Evolutionary conservation across 2,888 invertebrate species (phyloP), one percentile per base, ranked within the genome.

Genomic region (Phyllotreta cruciferae): DNA sequence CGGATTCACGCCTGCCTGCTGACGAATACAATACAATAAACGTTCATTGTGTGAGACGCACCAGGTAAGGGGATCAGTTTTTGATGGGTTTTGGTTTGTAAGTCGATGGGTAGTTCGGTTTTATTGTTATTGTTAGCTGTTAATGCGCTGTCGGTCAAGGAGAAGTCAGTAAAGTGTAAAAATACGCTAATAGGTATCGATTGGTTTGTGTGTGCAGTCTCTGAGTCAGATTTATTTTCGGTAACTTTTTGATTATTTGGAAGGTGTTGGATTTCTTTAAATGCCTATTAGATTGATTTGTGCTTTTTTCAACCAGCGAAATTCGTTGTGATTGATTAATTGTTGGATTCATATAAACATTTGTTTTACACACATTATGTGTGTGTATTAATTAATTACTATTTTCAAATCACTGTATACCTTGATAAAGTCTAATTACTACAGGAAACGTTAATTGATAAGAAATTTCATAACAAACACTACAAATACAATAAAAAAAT

Each of bases 211-310:
- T 41, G 10, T 52, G 37, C 36, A 52, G 35, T 24, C 4, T 11
- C 35, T 60, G 52, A 52, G 52, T 60, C 60, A 60, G 60, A 52
- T 38, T 47, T 60, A 60, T 60, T 60, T 60, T 60, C 24, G 24
- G 60, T 53, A 13, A 41, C 34, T 4, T 57, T 49, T 50, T 50
- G 24, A 56, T 47, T 38, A 11, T 49, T 49, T 34, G 24, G 35
- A 35, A 41, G 38, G 57, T 57, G 11, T 57, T 39, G 41, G n/a
- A n/a, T 39, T 49, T 57, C 47, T 57, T 35, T 13, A 2, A 49
- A 38, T 11, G 53, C 10, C 14, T 24, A 49, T n/a, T 1, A 35
- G 1, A 13, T 49, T 49, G 13, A 42, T 55, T 14, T 47, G 14
- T 14, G 14, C 11, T 47, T 47, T 47, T 14, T n/a, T 47, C 11